Evolutionary conservation across 2,888 invertebrate species (phyloP).

Genomic region (Leptopilina myrica): DNA sequence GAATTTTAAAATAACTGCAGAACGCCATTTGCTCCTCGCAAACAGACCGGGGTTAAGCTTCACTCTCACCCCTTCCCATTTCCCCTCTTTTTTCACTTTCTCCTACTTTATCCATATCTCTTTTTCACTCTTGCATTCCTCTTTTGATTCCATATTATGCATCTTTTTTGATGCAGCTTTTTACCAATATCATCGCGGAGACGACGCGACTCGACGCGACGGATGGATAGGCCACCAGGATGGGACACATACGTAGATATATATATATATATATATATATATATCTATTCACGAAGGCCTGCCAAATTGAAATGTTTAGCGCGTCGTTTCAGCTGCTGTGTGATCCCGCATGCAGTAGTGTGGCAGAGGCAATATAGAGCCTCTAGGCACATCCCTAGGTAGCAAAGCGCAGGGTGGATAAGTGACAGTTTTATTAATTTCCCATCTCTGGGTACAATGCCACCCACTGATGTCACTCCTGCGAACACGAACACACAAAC

Average conservation of each 20-base stretch:
- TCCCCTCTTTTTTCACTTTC: constrained; percentile 49
- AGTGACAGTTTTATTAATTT: constrained; percentile 89
- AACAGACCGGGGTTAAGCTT: constrained; percentile 74
- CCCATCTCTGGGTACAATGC: constrained; percentile 77
- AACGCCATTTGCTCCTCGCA: constrained; percentile 78
- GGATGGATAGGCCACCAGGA: constrained; percentile 37
- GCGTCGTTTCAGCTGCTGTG: constrained; percentile 66
- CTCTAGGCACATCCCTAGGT: constrained; percentile 49
- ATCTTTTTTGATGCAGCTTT: constrained; percentile 42
- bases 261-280: too few species aligned
- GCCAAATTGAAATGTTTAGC: constrained; percentile 78
- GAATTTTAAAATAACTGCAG: constrained; percentile 78
- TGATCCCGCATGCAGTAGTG: constrained; percentile 58
- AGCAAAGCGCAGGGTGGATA: constrained; percentile 75
- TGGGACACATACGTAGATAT: constrained; percentile 37
- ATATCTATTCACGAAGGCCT: constrained; percentile 33
- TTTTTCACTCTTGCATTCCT: constrained; percentile 49
- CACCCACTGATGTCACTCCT: constrained; percentile 57
- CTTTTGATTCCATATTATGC: constrained; percentile 44
- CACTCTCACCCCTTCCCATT: constrained; percentile 54
- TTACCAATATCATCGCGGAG: constrained; percentile 23
- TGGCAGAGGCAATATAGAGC: constrained; percentile 43
- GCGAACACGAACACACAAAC: constrained; percentile 42
- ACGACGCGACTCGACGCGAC: constrained; percentile 9
- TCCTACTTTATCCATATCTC: constrained; percentile 51